Conservation (phyloP, 1,140 invertebrate genomes). For the Yoshiicerus persimilis region DNA sequence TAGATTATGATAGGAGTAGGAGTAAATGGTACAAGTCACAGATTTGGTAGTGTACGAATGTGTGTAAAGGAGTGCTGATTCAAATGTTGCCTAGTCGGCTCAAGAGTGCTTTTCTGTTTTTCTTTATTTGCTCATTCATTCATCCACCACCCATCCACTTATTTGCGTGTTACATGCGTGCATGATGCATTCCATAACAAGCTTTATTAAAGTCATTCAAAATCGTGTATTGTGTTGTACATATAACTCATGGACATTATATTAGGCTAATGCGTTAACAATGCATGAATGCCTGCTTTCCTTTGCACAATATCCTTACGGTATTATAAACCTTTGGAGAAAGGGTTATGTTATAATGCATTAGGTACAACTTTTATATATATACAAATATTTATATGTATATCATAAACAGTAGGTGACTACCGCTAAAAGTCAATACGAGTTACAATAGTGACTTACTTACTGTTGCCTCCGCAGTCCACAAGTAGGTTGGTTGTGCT, state of each 20-base stretch:
- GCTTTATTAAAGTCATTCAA: background rate
- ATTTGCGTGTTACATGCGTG: background rate
- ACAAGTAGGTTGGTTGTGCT: background rate
- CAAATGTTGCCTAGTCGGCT: background rate
- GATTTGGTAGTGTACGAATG: background rate
- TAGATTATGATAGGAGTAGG: background rate
- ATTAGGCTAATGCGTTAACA: background rate
- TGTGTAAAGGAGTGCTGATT: background rate
- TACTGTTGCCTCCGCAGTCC: too few relatives aligned
- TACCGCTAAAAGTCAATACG: too few relatives aligned
- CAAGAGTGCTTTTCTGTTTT: background rate
- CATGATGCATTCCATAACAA: background rate
- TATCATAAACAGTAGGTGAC: too few relatives aligned
- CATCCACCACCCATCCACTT: background rate
- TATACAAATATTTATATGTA: background rate
- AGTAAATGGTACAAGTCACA: background rate
- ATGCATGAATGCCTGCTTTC: background rate
- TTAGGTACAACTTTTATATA: background rate
- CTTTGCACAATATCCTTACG: background rate
- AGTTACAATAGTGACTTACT: too few relatives aligned
- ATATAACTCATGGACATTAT: background rate
- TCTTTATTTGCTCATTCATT: background rate
- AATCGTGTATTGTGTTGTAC: background rate
- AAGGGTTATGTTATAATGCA: background rate
- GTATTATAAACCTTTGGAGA: background rate